Percentiles rank a stretch among this genome's conserved stretches.
Evolutionary conservation across 2,113 vertebrate species (phyloP).

Genomic region (Oceanodroma tethys): DNA sequence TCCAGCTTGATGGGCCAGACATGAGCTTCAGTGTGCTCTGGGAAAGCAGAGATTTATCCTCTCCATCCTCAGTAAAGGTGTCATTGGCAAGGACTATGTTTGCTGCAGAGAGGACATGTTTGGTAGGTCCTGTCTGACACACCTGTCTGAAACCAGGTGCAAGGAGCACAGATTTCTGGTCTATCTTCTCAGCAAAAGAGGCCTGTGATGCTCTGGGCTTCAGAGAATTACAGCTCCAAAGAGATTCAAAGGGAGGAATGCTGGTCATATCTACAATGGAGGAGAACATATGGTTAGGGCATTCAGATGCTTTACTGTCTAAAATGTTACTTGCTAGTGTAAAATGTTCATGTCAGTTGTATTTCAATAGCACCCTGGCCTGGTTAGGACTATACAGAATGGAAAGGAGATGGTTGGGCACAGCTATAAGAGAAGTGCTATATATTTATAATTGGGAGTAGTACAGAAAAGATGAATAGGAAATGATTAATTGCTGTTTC

Average conservation of each 20-base stretch:
- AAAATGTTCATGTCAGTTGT: background rate
- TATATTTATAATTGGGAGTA: background rate
- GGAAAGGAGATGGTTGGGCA: background rate
- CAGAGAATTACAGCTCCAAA: conserved; percentile 34
- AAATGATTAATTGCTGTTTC: background rate
- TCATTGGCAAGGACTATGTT: conserved; percentile 3
- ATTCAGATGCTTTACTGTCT: background rate
- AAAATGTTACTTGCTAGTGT: background rate
- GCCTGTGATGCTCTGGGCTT: background rate
- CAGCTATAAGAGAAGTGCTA: background rate
- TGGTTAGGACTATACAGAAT: background rate
- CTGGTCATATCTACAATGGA: background rate
- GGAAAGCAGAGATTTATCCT: conserved; percentile 10
- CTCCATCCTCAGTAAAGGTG: background rate
- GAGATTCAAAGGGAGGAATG: conserved; percentile 24
- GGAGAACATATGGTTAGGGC: background rate
- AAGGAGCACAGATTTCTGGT: conserved; percentile 31
- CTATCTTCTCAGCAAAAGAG: background rate
- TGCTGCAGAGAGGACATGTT: background rate
- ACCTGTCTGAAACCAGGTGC: background rate
- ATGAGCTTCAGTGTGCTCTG: conserved; percentile 6
- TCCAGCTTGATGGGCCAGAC: conserved; percentile 25
- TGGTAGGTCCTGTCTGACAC: background rate
- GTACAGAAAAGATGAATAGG: background rate
- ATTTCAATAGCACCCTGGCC: background rate